Conservation (phyloP, 2,888 invertebrate species). For the Trachelus stipa region DNA sequence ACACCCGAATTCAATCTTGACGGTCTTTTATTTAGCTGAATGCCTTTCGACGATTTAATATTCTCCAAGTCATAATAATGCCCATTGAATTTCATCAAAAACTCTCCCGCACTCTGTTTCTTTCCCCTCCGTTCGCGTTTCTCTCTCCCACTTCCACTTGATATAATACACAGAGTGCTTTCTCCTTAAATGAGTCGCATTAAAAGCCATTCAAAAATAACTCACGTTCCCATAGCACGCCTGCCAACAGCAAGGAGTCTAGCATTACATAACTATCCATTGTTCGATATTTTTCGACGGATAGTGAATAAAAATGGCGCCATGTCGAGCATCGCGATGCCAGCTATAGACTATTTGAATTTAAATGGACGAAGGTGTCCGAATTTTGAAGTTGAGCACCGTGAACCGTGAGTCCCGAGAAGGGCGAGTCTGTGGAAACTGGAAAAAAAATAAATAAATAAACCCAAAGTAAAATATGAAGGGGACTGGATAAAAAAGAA, state of each 20-base stretch:
- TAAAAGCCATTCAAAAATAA: not conserved
- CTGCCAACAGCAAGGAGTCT: not conserved
- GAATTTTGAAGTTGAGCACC: not conserved
- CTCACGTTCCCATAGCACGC: not conserved
- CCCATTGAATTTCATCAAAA: not conserved
- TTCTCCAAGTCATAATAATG: not conserved
- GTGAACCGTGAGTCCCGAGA: not conserved
- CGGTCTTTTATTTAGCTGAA: not conserved
- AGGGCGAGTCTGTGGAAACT: not conserved
- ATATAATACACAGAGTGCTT: not conserved
- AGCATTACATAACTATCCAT: not conserved
- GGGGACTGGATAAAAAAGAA: not conserved
- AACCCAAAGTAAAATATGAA: not conserved
- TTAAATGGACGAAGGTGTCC: constrained; percentile 27
- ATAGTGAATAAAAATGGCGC: not conserved
- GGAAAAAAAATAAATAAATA: not conserved
- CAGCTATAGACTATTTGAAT: constrained; percentile 32
- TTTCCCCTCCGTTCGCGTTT: not conserved
- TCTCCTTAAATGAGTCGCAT: not conserved
- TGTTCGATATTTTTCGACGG: not conserved
- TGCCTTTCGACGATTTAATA: not conserved
- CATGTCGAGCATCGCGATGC: constrained; percentile 24
- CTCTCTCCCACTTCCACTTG: not conserved
- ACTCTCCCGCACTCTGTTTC: not conserved
- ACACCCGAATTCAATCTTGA: not conserved